A percentile compares a stretch with the other conserved stretches of the same genome.
phyloP scores from a whole-genome alignment of 2,888 invertebrate genomes.

The Luperina testacea region DNA sequence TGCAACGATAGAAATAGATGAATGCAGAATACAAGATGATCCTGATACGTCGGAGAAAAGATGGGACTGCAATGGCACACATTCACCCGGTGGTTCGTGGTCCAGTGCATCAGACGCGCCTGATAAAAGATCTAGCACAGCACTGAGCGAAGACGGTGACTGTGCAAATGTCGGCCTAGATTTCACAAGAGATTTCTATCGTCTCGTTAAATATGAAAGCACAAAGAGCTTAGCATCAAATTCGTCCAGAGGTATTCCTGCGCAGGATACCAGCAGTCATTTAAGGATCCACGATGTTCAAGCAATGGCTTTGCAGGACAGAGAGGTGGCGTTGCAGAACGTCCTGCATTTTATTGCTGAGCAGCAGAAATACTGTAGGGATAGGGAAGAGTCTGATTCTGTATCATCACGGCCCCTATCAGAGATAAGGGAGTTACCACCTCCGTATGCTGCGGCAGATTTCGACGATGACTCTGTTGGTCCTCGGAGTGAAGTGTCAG shows the following conservation, averaged over 20 bases:
- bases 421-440: constrained; percentile 90
- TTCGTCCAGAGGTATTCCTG: constrained; percentile 92
- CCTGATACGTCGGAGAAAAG: constrained; percentile 89
- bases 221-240: constrained; percentile 94
- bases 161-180: constrained; percentile 92
- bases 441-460: constrained; percentile 87
- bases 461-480: constrained; percentile 88
- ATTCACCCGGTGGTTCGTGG: constrained; percentile 91
- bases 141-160: constrained; percentile 93
- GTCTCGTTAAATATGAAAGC: constrained; percentile 95
- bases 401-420: constrained; percentile 89
- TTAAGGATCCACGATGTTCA: constrained; percentile 86
- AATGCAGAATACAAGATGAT: constrained; percentile 90
- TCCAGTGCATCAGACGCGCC: constrained; percentile 90
- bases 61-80: constrained; percentile 91
- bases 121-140: constrained; percentile 93
- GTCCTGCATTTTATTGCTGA: constrained; percentile 94
- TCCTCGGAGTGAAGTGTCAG: constrained; percentile 86
- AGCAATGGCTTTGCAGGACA: constrained; percentile 89
- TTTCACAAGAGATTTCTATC: constrained; percentile 95
- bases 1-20: constrained; percentile 92
- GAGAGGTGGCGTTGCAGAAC: constrained; percentile 93
- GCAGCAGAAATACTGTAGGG: constrained; percentile 93
- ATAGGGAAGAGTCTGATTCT: constrained; percentile 90
- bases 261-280: constrained; percentile 86